Evolutionary conservation across 2,113 vertebrate species (phyloP).

Genomic region (Pelecanoides urinatrix): DNA sequence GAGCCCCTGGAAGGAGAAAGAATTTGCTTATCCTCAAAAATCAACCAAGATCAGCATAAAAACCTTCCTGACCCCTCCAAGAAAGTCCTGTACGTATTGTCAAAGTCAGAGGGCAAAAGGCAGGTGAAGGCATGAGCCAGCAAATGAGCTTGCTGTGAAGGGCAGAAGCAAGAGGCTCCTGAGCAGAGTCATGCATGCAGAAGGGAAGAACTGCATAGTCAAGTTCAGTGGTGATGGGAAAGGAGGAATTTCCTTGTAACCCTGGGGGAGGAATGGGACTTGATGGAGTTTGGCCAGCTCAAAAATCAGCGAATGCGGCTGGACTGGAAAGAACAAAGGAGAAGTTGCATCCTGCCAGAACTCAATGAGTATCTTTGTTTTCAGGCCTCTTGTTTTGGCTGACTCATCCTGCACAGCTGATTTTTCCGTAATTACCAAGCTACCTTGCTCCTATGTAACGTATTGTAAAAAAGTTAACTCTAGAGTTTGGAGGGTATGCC

Average conservation of each 20-base stretch:
- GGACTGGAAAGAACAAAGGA: not conserved
- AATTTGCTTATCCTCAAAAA: not conserved
- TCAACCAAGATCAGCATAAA: not conserved
- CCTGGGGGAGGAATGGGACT: not conserved
- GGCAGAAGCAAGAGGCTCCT: not conserved
- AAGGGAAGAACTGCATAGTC: not conserved
- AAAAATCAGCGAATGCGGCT: not conserved
- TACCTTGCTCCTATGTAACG: not conserved
- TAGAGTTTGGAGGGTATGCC: too few relatives aligned
- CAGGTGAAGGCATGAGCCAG: not conserved
- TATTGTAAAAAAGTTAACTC: not conserved
- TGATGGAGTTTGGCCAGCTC: not conserved
- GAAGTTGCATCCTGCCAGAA: not conserved
- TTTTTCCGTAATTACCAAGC: not conserved
- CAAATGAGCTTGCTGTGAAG: not conserved
- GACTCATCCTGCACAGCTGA: not conserved
- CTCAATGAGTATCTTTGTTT: not conserved
- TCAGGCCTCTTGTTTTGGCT: not conserved
- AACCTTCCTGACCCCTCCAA: not conserved
- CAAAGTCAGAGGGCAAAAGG: not conserved
- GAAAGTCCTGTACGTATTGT: not conserved
- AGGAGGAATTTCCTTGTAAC: not conserved
- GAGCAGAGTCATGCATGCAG: not conserved
- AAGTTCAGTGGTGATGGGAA: not conserved
- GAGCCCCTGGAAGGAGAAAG: not conserved